Evolutionary conservation across 2,113 vertebrate genomes (phyloP).

Genomic region (Vulpes lagopus): DNA sequence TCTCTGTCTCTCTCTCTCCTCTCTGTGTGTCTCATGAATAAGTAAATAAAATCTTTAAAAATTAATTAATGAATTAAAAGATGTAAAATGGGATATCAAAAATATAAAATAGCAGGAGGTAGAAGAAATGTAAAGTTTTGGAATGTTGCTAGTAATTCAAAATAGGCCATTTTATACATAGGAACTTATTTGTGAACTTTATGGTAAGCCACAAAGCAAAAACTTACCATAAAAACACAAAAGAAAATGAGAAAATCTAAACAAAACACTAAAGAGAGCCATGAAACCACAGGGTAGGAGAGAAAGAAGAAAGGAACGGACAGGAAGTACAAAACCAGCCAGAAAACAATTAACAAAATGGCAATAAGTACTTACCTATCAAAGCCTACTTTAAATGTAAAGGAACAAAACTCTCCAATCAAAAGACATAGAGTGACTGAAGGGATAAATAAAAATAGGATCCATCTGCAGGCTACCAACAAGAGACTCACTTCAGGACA

Average conservation of each 20-base stretch:
- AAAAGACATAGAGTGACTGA: background rate
- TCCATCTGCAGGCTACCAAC: background rate
- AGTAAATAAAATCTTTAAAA: too few species aligned
- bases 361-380: background rate
- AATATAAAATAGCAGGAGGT: background rate
- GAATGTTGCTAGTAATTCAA: background rate
- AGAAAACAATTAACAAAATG: background rate
- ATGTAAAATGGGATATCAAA: background rate
- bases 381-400: background rate
- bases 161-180: background rate
- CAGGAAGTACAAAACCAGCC: background rate
- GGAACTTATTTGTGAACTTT: background rate
- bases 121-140: background rate
- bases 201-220: background rate
- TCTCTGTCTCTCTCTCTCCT: too few species aligned
- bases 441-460: background rate
- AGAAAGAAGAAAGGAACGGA: background rate
- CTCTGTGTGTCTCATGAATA: too few species aligned
- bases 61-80: background rate
- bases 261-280: background rate
- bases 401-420: background rate
- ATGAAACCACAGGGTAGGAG: background rate
- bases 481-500: background rate
- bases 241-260: background rate
- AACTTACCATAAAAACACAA: background rate